Evolutionary conservation across 1,140 invertebrate genomes (phyloP).

Genomic region (Cyclargus thomasi): DNA sequence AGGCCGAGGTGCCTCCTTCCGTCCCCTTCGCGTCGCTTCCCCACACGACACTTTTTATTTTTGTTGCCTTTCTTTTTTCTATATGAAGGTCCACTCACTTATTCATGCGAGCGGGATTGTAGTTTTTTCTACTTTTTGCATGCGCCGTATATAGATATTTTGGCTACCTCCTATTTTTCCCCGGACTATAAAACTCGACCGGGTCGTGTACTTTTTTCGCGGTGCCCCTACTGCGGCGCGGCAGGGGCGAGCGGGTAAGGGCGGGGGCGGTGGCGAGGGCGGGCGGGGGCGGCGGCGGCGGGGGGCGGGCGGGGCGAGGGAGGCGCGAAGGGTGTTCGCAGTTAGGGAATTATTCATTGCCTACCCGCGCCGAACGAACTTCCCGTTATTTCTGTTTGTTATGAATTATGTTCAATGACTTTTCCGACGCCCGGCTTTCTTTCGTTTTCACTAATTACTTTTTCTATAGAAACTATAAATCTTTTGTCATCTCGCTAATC

Average conservation of each 20-base stretch:
- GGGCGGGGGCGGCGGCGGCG: conserved; percentile 50
- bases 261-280: conserved; percentile 57
- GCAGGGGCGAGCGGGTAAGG: too few relatives aligned
- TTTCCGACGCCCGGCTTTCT: conserved; percentile 66
- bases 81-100: conserved; percentile 72
- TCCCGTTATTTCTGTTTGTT: conserved; percentile 73
- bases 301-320: conserved; percentile 40
- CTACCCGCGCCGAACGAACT: conserved; percentile 67
- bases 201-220: conserved; percentile 69
- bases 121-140: conserved; percentile 69
- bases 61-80: conserved; percentile 66
- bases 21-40: conserved; percentile 41
- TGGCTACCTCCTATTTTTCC: conserved; percentile 71
- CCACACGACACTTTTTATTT: conserved; percentile 53
- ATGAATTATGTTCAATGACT: conserved; percentile 73
- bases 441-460: conserved; percentile 72
- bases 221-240: conserved; percentile 48
- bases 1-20: conserved; percentile 36
- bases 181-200: conserved; percentile 68
- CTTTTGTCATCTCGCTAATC: conserved; percentile 47
- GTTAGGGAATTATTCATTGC: conserved; percentile 74
- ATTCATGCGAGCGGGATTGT: conserved; percentile 72
- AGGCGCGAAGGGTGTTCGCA: conserved; percentile 58
- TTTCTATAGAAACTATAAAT: conserved; percentile 69
- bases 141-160: conserved; percentile 71